Percentiles rank a stretch among this genome's conserved stretches.
These are phyloP conservation scores for Novumbra hubbsi DNA, from an alignment of 2,797 vertebrate species.

Conservation along the genomic window DNA sequence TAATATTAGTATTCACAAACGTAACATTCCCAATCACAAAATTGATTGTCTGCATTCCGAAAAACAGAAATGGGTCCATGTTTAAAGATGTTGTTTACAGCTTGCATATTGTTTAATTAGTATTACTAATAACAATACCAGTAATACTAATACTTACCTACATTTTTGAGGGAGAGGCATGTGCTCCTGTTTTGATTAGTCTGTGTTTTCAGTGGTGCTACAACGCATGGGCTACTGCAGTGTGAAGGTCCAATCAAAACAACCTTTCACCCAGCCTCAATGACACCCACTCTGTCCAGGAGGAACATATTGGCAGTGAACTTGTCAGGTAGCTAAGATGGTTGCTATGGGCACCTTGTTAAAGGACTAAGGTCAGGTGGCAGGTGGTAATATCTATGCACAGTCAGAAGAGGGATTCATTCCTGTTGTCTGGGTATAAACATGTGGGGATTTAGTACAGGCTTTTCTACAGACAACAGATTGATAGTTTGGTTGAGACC, in stretches of 20 bases:
- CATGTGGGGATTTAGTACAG: no score
- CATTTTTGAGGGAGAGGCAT: no score
- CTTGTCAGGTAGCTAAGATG: background rate
- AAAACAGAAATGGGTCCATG: no score
- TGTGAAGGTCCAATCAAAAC: conserved; percentile 2
- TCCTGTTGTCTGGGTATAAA: background rate
- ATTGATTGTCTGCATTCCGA: background rate
- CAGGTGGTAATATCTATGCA: background rate
- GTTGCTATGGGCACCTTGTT: conserved; percentile 12
- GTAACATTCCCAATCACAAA: background rate
- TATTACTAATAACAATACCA: no score
- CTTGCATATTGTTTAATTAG: no score
- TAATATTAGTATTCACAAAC: conserved; percentile 1
- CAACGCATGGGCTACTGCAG: background rate
- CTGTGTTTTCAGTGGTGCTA: background rate
- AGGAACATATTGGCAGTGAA: conserved; percentile 1
- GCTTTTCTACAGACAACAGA: no score
- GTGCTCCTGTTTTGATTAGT: background rate
- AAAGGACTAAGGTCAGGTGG: background rate
- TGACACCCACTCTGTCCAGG: conserved; percentile 4
- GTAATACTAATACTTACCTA: no score
- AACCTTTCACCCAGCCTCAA: background rate
- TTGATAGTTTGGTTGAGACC: no score
- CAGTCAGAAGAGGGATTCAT: conserved; percentile 29
- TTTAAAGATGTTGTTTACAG: no score